A percentile compares a stretch with the other conserved stretches of the same genome.
Evolutionary conservation across 2,888 invertebrate species (phyloP).

Genomic region (Acronicta psi): DNA sequence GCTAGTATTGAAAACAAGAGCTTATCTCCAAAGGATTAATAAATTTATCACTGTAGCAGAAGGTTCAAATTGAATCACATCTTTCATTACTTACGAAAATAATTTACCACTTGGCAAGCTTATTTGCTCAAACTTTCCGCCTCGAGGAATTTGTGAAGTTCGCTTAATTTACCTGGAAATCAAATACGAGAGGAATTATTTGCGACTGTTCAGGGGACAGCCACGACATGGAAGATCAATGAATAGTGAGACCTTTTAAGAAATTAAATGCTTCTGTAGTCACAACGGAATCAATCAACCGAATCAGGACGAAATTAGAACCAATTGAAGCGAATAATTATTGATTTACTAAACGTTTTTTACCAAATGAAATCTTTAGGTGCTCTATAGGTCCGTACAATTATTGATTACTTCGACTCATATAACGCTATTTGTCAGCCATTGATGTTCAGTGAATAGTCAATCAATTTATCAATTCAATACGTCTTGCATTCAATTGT

Average conservation of each 20-base stretch:
- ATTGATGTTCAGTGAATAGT: slow-evolving; percentile 17
- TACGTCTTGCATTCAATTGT: slow-evolving; percentile 6
- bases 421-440: slow-evolving; percentile 19
- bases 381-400: background rate
- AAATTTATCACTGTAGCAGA: slow-evolving; percentile 22
- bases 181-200: slow-evolving; percentile 57
- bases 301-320: slow-evolving; percentile 23
- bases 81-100: slow-evolving; percentile 35
- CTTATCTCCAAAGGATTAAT: slow-evolving; percentile 24
- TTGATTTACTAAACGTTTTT: slow-evolving; percentile 16
- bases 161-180: slow-evolving; percentile 59
- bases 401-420: slow-evolving; percentile 30
- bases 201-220: slow-evolving; percentile 45
- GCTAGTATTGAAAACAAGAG: slow-evolving; percentile 35
- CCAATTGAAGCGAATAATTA: slow-evolving; percentile 24
- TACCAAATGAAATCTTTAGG: background rate
- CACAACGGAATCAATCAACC: slow-evolving; percentile 26
- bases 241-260: slow-evolving; percentile 33
- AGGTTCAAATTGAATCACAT: slow-evolving; percentile 39
- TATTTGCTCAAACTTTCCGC: slow-evolving; percentile 59
- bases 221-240: slow-evolving; percentile 35
- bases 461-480: slow-evolving; percentile 31
- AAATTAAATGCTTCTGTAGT: slow-evolving; percentile 39
- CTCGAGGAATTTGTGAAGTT: slow-evolving; percentile 54
- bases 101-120: slow-evolving; percentile 47